phyloP scores from a whole-genome alignment of 2,888 invertebrate genomes.

The Diarsia dahlii region DNA sequence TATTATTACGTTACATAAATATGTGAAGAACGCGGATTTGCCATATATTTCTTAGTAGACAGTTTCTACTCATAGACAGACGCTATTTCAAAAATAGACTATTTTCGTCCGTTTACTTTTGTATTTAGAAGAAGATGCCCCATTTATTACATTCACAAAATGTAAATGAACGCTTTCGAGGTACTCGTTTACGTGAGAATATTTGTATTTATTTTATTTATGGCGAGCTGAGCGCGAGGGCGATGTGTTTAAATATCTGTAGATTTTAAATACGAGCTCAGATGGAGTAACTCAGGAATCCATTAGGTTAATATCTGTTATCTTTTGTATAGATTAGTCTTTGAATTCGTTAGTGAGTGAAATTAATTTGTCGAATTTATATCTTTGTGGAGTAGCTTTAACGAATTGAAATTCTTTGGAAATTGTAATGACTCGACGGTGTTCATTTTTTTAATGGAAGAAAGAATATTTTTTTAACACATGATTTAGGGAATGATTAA shows the following conservation, averaged over 20 bases:
- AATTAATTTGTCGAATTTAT: conserved; percentile 66
- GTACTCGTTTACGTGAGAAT: conserved; percentile 90
- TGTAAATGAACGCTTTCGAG: conserved; percentile 89
- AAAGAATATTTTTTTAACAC: conserved; percentile 23
- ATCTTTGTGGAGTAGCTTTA: conserved; percentile 52
- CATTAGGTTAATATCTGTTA: conserved; percentile 87
- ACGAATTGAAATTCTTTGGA: conserved; percentile 48
- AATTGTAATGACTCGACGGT: conserved; percentile 14
- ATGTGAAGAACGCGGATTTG: conserved; percentile 70
- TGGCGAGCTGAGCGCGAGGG: conserved; percentile 86
- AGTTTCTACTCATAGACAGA: conserved; percentile 74
- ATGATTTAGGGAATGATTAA: conserved; percentile 5
- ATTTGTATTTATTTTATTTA: conserved; percentile 91
- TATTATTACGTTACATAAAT: conserved; percentile 60
- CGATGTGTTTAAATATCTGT: conserved; percentile 89
- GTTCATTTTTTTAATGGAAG: conserved; percentile 27
- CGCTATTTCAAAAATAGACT: conserved; percentile 78
- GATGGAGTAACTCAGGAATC: conserved; percentile 84
- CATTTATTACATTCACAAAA: conserved; percentile 90
- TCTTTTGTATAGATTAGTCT: conserved; percentile 79
- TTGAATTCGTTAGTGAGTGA: conserved; percentile 66
- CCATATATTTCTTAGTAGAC: conserved; percentile 70
- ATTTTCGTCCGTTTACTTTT: conserved; percentile 84
- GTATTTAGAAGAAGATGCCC: conserved; percentile 87
- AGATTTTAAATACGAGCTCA: conserved; percentile 87